Evolutionary conservation across 2,888 invertebrate species (phyloP).

Genomic region (Gymnocheta viridis): DNA sequence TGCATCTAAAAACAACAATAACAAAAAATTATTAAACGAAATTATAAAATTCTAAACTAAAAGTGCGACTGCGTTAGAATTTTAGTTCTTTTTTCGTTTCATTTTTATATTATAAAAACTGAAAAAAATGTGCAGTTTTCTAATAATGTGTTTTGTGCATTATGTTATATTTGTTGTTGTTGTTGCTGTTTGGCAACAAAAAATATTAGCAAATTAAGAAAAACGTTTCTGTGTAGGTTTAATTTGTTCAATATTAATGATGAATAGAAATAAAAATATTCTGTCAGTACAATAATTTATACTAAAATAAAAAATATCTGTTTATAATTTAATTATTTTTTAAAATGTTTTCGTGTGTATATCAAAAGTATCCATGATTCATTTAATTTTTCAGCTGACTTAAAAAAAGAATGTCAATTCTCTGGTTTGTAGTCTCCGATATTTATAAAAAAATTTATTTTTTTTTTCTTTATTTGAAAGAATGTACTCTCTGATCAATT

Average conservation of each 20-base stretch:
- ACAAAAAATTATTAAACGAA: conserved; percentile 56
- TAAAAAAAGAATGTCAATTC: no score
- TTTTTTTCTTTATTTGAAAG: no score
- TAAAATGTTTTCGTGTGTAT: no score
- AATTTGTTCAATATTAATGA: conserved; percentile 45
- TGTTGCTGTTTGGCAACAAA: conserved; percentile 39
- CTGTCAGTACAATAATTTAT: neutral
- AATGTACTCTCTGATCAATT: no score
- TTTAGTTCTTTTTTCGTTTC: conserved; percentile 29
- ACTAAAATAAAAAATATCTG: neutral
- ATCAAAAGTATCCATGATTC: no score
- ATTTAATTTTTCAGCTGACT: no score
- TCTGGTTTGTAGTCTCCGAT: no score
- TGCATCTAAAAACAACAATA: conserved; percentile 37
- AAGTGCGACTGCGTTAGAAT: conserved; percentile 81
- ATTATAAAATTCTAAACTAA: conserved; percentile 71
- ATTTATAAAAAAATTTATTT: no score
- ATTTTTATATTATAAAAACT: conserved; percentile 37
- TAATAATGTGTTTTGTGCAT: conserved; percentile 65
- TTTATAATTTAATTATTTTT: no score
- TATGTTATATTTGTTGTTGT: conserved; percentile 17
- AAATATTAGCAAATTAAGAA: conserved; percentile 28
- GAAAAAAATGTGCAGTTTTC: conserved; percentile 47
- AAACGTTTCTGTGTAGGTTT: conserved; percentile 7
- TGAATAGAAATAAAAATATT: neutral